Base-by-base conservation (phyloP, 2,797 vertebrate species). In the Dromococcyx pavoninus region DNA sequence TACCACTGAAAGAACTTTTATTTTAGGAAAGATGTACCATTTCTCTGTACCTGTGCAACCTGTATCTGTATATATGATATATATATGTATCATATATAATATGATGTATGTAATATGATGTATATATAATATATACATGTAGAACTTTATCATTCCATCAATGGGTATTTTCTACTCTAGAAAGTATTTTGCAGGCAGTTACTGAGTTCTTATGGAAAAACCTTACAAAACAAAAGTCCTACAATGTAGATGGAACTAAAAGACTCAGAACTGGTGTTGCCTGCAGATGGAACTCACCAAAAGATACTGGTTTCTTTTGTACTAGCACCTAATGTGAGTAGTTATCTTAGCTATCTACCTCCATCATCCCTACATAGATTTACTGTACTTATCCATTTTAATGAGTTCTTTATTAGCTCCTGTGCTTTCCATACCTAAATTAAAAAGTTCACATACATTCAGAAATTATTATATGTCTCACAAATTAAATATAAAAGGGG, bases 91-190 rank as follows among this genome's bases (percentile, higher is more conserved):
- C 13, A 51, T 21, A 51, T 46, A 22, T n/a, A n/a, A n/a, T n/a
- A 53, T 28, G 15, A 28, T 53, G 27, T 28, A 33, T 50, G 7
- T 17, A 48, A 73, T 65, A 33, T 28, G 16, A 24, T 56, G 17
- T 7, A 3, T 41, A 5, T 33, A 48, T 44, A 32, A 44, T 3
- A 44, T 0, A 0, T 17, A 16, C 0, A 3, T 27, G 17, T 56
- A 65, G 37, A 76, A 58, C n/a, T 62, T 89, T 22, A 50, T 35
- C 70, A 79, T 76, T 62, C 17, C 16, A 43, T 19, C 43, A 72
- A 25, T 10, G 22, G 14, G n/a, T 70, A 61, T 81, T 85, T 69
- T 56, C 25, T 93, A 10, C 35, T 73, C 23, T 32, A 65, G 19
- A 16, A 54, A 72, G 27, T 81, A 21, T 12, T 75, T 75, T 78